These are phyloP conservation scores for Phalacrocorax brasilianus DNA, from an alignment of 2,113 vertebrate species.

Conservation along the genomic window DNA sequence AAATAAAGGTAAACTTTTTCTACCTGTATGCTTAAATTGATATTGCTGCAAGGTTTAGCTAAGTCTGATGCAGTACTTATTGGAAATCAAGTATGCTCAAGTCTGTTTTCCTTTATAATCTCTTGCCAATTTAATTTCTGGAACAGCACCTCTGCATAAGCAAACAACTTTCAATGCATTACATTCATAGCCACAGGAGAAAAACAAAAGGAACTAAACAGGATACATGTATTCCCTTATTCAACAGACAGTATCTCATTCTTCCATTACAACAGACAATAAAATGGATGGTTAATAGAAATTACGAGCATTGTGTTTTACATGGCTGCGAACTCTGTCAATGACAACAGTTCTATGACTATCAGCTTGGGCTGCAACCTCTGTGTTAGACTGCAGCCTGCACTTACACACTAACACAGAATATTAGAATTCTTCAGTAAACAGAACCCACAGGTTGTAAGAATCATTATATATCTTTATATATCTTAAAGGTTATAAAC, in stretches of 20 bases:
- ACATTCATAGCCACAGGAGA: neutral
- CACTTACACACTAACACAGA: neutral
- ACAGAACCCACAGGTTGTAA: neutral
- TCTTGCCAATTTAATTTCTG: neutral
- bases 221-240: neutral
- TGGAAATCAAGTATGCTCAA: neutral
- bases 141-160: neutral
- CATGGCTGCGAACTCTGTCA: neutral
- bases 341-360: neutral
- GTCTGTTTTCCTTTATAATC: neutral
- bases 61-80: neutral
- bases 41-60: no score
- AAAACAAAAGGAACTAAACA: neutral
- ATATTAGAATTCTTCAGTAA: neutral
- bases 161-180: neutral
- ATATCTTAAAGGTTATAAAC: neutral
- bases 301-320: neutral
- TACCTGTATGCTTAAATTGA: neutral
- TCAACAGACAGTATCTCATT: neutral
- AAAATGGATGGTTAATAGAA: neutral
- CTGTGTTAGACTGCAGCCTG: neutral
- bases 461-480: neutral
- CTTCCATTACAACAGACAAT: neutral
- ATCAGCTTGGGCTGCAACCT: neutral
- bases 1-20: neutral